phyloP scores from a whole-genome alignment of 2,113 vertebrate genomes.

The Neopipo cinnamomea region DNA sequence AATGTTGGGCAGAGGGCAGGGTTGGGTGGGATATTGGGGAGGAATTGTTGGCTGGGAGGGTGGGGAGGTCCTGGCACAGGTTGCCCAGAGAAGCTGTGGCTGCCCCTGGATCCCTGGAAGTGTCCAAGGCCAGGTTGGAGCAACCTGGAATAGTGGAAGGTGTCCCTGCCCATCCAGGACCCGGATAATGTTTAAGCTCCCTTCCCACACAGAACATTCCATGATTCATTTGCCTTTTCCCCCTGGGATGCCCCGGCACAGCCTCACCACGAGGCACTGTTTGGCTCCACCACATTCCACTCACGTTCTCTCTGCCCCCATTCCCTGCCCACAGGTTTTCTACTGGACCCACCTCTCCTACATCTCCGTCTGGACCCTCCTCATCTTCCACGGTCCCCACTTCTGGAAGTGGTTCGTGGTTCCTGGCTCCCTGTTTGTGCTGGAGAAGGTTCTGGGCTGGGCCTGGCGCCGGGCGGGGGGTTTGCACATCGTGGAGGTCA shows the following conservation, averaged over 20 bases:
- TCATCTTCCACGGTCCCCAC: slow-evolving; percentile 85
- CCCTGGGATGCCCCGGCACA: accelerated
- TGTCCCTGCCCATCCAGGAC: background rate
- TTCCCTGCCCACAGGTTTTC: slow-evolving; percentile 77
- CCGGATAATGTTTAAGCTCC: background rate
- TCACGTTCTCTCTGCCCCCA: no score
- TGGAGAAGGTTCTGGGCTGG: slow-evolving; percentile 83
- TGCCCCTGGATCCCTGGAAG: background rate
- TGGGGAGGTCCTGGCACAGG: background rate
- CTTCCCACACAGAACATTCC: background rate
- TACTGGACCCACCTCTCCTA: slow-evolving; percentile 92
- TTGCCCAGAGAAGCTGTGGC: background rate
- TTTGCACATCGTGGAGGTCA: slow-evolving; percentile 82
- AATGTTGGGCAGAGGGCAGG: background rate
- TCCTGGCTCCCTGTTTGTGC: slow-evolving; percentile 79
- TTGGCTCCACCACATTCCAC: background rate
- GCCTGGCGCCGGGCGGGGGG: slow-evolving; percentile 71
- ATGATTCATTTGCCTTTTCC: background rate
- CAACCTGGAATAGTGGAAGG: background rate
- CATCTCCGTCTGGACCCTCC: slow-evolving; percentile 80
- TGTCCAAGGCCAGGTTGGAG: background rate
- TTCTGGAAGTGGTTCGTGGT: slow-evolving; percentile 93
- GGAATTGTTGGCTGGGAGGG: background rate
- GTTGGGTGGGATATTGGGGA: background rate
- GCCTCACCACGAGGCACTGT: accelerated